Conservation (phyloP, 1,140 invertebrate genomes). For the Panagrolaimus sp. region DNA sequence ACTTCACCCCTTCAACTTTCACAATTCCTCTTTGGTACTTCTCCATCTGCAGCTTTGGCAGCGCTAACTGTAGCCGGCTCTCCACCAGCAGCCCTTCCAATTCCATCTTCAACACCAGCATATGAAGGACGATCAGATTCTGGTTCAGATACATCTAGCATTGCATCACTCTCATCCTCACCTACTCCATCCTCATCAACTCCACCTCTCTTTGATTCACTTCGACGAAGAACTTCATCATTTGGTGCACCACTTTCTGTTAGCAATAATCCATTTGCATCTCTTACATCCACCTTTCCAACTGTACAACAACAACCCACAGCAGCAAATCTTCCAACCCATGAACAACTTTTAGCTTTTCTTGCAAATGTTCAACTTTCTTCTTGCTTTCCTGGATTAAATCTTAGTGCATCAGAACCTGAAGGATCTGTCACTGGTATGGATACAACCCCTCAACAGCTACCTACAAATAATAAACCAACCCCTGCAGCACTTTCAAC, state of each 20-base stretch:
- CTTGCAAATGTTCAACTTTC: conserved; percentile 5
- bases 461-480: not conserved
- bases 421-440: not conserved
- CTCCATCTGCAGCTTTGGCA: not conserved
- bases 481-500: not conserved
- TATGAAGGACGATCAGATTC: too few relatives aligned
- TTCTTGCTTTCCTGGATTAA: not conserved
- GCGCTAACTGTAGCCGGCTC: not conserved
- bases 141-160: too few relatives aligned
- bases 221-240: not conserved
- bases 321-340: not conserved
- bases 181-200: not conserved
- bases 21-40: conserved; percentile 1
- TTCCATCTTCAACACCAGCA: not conserved
- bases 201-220: not conserved
- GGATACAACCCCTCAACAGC: not conserved
- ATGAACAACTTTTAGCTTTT: conserved; percentile 5
- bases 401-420: not conserved
- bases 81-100: not conserved
- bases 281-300: not conserved
- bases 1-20: not conserved
- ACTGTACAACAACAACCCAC: not conserved
- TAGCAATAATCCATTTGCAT: not conserved
- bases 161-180: too few relatives aligned
- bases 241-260: not conserved